Evolutionary conservation across 35 echinoderm and acorn worm species (phyloP).

Genomic region (Hemicentrotus pulcherrimus): DNA sequence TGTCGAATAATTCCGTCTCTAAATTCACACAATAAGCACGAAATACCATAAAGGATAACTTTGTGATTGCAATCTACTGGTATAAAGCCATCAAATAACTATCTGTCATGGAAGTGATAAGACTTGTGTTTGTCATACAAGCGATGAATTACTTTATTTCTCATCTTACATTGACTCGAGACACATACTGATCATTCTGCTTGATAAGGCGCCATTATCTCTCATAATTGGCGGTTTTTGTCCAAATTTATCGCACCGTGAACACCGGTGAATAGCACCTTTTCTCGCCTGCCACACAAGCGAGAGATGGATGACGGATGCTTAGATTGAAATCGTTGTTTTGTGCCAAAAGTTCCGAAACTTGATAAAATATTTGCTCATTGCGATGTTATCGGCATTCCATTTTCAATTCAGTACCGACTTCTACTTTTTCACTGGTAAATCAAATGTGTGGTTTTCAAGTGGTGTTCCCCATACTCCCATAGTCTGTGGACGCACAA

Average conservation of each 20-base stretch:
- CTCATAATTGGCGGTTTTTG: constrained; percentile 39
- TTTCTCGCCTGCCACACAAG: not conserved
- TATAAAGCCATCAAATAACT: not conserved
- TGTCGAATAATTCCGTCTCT: not conserved
- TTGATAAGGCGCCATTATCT: constrained; percentile 26
- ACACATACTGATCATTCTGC: not conserved
- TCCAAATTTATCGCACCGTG: constrained; percentile 13
- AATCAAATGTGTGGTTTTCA: not conserved
- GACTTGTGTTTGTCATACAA: not conserved
- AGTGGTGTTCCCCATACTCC: not conserved
- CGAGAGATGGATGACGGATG: constrained; percentile 2
- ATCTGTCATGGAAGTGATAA: constrained; percentile 24
- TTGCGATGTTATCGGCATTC: not conserved
- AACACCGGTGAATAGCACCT: not conserved
- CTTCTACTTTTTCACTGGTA: not conserved
- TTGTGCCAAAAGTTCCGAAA: not conserved
- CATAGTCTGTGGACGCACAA: not conserved
- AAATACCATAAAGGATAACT: not conserved
- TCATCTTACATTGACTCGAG: constrained; percentile 6
- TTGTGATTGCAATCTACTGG: not conserved
- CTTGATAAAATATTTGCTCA: constrained; percentile 37
- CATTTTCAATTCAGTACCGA: not conserved
- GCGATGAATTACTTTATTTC: constrained; percentile 34
- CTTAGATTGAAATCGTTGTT: not conserved
- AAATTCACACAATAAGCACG: not conserved